Conservation (phyloP, 2,113 vertebrate genomes). For the Callipepla squamata region DNA sequence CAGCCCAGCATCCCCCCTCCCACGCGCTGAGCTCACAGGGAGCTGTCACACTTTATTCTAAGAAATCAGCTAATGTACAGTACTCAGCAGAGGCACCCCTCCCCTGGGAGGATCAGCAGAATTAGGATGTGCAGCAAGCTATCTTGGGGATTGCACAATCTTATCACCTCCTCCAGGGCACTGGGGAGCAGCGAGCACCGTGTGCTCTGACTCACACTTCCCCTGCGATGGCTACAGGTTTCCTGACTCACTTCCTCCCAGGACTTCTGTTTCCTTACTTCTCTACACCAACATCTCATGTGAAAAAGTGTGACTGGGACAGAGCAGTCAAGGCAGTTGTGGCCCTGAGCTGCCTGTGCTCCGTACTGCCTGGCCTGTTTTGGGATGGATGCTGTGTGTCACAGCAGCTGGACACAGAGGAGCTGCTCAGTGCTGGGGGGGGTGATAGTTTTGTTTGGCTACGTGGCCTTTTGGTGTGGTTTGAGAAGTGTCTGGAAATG, state of each 20-base stretch:
- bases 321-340: neutral
- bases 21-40: slow-evolving; percentile 43
- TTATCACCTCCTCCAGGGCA: slow-evolving; percentile 66
- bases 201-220: slow-evolving; percentile 59
- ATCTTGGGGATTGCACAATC: slow-evolving; percentile 70
- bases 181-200: neutral
- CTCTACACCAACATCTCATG: neutral
- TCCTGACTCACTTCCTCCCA: slow-evolving; percentile 69
- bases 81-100: slow-evolving; percentile 65
- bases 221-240: slow-evolving; percentile 5
- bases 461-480: neutral
- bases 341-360: neutral
- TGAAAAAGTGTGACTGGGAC: neutral
- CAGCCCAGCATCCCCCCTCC: slow-evolving; percentile 61
- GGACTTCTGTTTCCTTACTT: slow-evolving; percentile 39
- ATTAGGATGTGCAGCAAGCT: slow-evolving; percentile 67
- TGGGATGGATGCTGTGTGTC: neutral
- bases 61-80: slow-evolving; percentile 72
- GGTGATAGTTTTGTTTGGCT: neutral
- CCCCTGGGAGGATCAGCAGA: slow-evolving; percentile 70
- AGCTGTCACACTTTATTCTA: slow-evolving; percentile 65
- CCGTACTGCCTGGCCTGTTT: accelerated
- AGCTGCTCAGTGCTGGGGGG: neutral
- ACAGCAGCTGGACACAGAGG: neutral
- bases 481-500: neutral